Evolutionary conservation across 2,113 vertebrate species (phyloP).

Genomic region (Bothrops jararaca): DNA sequence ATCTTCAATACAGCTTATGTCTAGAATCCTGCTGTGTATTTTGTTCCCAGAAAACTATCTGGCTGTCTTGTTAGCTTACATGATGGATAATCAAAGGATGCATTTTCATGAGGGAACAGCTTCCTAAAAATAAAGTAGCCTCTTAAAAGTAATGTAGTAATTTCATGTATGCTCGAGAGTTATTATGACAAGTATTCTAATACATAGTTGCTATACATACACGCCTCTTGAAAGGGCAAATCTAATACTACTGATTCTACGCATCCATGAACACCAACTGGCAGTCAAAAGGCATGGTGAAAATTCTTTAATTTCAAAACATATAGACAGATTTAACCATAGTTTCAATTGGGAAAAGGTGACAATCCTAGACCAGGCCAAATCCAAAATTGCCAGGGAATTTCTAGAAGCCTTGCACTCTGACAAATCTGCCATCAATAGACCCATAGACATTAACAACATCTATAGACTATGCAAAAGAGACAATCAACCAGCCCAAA

Average conservation of each 20-base stretch:
- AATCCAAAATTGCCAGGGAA: too few species aligned
- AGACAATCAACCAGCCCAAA: too few species aligned
- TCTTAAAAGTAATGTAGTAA: slow-evolving; percentile 20
- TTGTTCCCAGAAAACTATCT: background rate
- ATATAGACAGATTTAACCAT: too few species aligned
- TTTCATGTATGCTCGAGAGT: background rate
- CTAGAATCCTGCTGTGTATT: background rate
- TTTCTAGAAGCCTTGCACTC: too few species aligned
- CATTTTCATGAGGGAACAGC: slow-evolving; percentile 16
- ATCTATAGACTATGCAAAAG: too few species aligned
- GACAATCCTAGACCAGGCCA: too few species aligned
- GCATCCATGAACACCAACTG: too few species aligned
- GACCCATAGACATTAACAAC: too few species aligned
- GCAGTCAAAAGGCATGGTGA: too few species aligned
- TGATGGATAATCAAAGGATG: slow-evolving; percentile 10
- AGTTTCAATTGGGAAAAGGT: too few species aligned
- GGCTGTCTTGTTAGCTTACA: slow-evolving; percentile 3
- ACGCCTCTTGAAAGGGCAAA: background rate
- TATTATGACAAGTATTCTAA: background rate
- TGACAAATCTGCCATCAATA: too few species aligned
- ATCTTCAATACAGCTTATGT: background rate
- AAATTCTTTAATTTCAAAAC: too few species aligned
- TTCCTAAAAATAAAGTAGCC: slow-evolving; percentile 30
- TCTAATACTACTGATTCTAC: background rate
- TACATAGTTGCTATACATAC: background rate